A percentile compares a stretch with the other conserved stretches of the same genome.
Conservation (phyloP, 1,140 invertebrate species). For the Myzus persicae region DNA sequence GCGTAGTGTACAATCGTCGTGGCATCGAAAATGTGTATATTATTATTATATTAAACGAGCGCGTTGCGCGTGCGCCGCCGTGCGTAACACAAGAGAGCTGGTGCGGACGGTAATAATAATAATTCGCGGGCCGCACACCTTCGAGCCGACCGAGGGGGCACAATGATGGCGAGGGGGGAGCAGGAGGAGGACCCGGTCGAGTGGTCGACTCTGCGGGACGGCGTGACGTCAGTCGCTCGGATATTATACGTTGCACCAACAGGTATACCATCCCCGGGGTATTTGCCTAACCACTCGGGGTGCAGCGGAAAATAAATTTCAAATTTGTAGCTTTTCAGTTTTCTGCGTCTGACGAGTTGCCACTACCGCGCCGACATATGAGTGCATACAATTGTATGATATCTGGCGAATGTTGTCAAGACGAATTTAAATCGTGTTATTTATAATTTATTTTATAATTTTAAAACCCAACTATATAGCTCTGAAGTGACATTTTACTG, state of each 20-base stretch:
- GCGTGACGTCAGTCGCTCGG: not conserved
- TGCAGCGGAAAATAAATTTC: no score
- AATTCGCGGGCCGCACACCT: constrained; percentile 15
- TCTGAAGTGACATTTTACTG: not conserved
- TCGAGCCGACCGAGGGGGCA: not conserved
- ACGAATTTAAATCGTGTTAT: no score
- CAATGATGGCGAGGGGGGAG: not conserved
- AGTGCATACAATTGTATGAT: not conserved
- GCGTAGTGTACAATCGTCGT: not conserved
- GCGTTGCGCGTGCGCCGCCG: not conserved
- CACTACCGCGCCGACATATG: no score
- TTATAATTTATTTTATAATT: no score
- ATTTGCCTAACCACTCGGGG: no score
- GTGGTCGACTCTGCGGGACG: not conserved
- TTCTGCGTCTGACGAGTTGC: no score
- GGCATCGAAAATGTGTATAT: constrained; percentile 9
- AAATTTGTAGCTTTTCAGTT: no score
- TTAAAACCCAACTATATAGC: not conserved
- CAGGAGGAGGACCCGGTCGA: not conserved
- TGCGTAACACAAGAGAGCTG: not conserved
- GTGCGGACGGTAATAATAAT: not conserved
- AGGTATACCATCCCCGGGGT: not conserved
- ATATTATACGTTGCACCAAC: not conserved
- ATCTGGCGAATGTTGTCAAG: no score
- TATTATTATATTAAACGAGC: not conserved